These are phyloP conservation scores for Sarcophaga peregrina DNA, from an alignment of 1,140 invertebrate species.

Conservation along the genomic window DNA sequence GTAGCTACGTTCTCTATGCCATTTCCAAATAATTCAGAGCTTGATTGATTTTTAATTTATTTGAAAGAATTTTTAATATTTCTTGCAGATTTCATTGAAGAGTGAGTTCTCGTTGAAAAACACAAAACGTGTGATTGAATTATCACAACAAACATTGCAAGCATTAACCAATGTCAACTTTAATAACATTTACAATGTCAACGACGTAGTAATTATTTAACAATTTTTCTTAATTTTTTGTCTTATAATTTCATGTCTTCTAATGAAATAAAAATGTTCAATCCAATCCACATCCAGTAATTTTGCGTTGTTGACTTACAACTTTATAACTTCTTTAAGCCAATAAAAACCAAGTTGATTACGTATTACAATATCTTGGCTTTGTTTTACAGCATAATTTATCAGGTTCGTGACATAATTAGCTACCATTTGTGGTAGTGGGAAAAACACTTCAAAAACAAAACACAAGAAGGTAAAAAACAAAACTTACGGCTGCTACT, in stretches of 20 bases:
- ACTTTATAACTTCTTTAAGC: conserved; percentile 1
- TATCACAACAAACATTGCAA: too few relatives aligned
- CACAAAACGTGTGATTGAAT: too few relatives aligned
- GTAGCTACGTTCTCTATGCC: too few relatives aligned
- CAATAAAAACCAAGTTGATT: conserved; percentile 4
- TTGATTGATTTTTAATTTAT: too few relatives aligned
- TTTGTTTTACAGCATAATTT: conserved; percentile 55
- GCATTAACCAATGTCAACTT: too few relatives aligned
- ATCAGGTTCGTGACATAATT: conserved; percentile 66
- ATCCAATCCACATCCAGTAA: background rate
- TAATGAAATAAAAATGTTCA: background rate
- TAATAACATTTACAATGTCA: too few relatives aligned
- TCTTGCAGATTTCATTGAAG: too few relatives aligned
- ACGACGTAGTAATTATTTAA: too few relatives aligned
- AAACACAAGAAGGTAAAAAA: background rate
- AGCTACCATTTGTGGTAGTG: conserved; percentile 65
- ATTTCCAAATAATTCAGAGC: too few relatives aligned
- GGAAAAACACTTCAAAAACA: conserved; percentile 49
- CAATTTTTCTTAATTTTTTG: background rate
- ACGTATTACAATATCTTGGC: conserved; percentile 34
- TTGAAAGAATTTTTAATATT: too few relatives aligned
- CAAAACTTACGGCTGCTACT: background rate
- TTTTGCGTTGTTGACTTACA: conserved; percentile 1
- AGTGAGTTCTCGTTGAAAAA: too few relatives aligned
- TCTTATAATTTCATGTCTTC: background rate